Base-by-base conservation (phyloP, 2,888 invertebrate species). In the Hydropsyche betteni region DNA sequence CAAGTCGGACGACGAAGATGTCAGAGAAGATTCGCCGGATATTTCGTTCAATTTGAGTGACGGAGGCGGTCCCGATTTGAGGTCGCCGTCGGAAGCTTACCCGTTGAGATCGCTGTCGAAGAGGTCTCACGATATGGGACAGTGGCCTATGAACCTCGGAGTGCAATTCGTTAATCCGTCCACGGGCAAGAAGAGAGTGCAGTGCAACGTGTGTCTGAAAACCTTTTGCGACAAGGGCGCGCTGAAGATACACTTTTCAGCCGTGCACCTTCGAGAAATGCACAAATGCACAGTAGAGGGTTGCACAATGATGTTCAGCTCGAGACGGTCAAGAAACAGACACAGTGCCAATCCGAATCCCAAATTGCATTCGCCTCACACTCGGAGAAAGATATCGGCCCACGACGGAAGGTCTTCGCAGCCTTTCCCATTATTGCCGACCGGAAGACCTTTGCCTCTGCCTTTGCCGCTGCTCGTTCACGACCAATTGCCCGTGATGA, bases 151-250 rank as follows among this genome's bases (percentile, higher is more conserved):
- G 77, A 94, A 94, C 80, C 88, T 94, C 80, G 95, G 95, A 24
- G 93, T 94, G 51, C 93, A 95, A 83, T 94, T 94, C 83, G 94
- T 95, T 81, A 95, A 95, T 85, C 95, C 96, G 36, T 92, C 94
- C 8, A 95, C 96, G 51, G 96, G 96, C 61, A 98, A 98, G 88
- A 97, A 97, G 83, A 90, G 98, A 81, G 98, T 98, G 78, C 95
- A 97, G 88, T 99, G 99, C 87, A 96, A 96, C 84, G 96, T 97
- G 78, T 99, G 99, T 85, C 89, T 97, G 80, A 99, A 99, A 86
- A 98, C 98, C 76, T 99, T 99, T 87, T 99, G 99, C 90, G 99
- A 99, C 87, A 99, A 99, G 87, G 98, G 98, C 79, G 98, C 99
- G 61, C 88, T 99, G 74, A 99, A 99, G 88, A 99, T 99, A 74